Evolutionary conservation across 2,888 invertebrate species (phyloP), one percentile per base, ranked within the genome.

Genomic region (Lepetodrilus schrolli): DNA sequence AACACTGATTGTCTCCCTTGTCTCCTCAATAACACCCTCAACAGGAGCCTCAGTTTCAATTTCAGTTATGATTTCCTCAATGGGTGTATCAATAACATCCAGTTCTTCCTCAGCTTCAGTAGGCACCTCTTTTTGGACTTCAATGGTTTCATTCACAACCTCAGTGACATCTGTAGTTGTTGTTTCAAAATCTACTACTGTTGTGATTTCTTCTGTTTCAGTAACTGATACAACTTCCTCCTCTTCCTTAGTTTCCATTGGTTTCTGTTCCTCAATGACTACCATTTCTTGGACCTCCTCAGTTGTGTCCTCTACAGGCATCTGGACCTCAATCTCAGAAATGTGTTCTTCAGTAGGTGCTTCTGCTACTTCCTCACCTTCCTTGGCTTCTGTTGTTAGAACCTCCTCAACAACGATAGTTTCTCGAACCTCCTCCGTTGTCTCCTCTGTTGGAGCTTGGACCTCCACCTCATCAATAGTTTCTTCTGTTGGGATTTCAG

Each of bases 21-120:
- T 73, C 20, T 75, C 73, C 65, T 79, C 79, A n/a, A 66, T 48
- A 26, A 75, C 69, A 47, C 82, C 83, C 17, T 80, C 79, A 49
- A 73, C 72, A 30, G 76, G 73, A 49, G 79, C 76, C 13, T 77
- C 77, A 10, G 74, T 49, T 50, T 83, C 66, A 5, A 47, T 20
- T 58, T 76, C 76, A 8, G 66, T 38, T 20, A 58, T 66, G 43
- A 70, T 58, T 50, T 74, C 50, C n/a, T 38, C 30, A n/a, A 8
- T 66, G n/a, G 51, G 21, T 13, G 26, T 30, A 71, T 73, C 66
- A 17, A 34, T 65, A 34, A 36, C 58, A 21, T 75, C 49, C 66
- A 66, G 48, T 38, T 70, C 73, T 30, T 30, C 50, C 21, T 23
- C 49, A 30, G 71, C 74, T 50, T 75, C 74, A 36, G 68, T 34